These are phyloP conservation scores for Drosophila incognita DNA, from an alignment of 2,888 invertebrate genomes.

Conservation along the genomic window DNA sequence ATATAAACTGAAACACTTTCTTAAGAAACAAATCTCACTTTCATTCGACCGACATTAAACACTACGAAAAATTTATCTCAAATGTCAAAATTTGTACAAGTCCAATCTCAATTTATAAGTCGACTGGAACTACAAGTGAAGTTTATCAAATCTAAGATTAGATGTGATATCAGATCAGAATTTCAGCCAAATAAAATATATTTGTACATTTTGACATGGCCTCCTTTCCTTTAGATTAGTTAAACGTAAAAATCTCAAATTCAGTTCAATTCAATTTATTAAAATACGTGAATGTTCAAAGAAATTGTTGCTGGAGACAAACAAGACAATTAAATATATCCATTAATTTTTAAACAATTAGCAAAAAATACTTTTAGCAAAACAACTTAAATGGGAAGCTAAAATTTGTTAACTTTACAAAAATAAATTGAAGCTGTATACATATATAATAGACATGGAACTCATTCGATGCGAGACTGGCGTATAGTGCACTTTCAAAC, in stretches of 20 bases:
- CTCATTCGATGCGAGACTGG: background rate
- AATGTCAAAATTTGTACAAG: background rate
- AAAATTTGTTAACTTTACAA: constrained; percentile 34
- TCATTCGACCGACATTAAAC: background rate
- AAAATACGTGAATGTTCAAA: background rate
- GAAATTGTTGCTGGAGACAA: background rate
- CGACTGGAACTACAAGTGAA: background rate
- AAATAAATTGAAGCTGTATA: too few relatives aligned
- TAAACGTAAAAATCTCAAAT: background rate
- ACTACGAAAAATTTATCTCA: background rate
- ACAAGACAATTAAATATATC: background rate
- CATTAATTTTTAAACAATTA: background rate
- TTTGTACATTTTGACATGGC: background rate
- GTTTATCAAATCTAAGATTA: background rate
- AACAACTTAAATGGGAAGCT: constrained; percentile 1
- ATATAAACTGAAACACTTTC: background rate
- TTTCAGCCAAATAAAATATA: background rate
- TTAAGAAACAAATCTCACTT: background rate
- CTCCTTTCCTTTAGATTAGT: background rate
- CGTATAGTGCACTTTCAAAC: constrained; percentile 1
- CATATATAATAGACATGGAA: background rate
- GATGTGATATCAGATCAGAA: background rate
- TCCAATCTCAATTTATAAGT: background rate
- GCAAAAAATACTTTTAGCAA: constrained; percentile 1
- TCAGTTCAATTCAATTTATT: background rate